Evolutionary conservation across 1,140 invertebrate species (phyloP), one percentile per base, ranked within the genome.

Genomic region (Cheumatopsyche charites): DNA sequence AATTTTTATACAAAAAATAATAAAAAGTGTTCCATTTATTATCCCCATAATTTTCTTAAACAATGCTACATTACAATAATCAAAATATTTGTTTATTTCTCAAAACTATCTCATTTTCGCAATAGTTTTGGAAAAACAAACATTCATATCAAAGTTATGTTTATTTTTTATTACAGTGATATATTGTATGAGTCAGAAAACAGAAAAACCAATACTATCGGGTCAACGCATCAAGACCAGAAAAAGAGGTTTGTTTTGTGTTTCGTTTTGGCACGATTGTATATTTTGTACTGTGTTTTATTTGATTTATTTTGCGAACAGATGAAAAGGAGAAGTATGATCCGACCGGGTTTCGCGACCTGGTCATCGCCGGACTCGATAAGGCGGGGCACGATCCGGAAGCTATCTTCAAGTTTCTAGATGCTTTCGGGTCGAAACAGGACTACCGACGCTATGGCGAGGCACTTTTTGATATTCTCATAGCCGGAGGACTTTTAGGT

Each of bases 321-420:
- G 96, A 98, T 98, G 97, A 98, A 94, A 98, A 95, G 91, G 96
- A 98, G 90, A 98, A 97, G 87, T 97, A 97, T 90, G 96, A 98
- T 88, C 95, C 96, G 84, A 90, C 91, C 83, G 95, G 94, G 83
- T 98, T 98, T 88, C 91, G 97, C 86, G 96, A 98, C 89, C 91
- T 92, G 79, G 91, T 98, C 84, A 90, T 98, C 80, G 88, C 90
- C 86, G 96, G 96, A 80, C 90, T 98, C 80, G 91, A 94, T 86
- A 95, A 96, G 87, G 91, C 93, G 85, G 92, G 90, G 82, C 90
- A 91, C 82, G 94, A 96, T 88, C 86, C 96, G 87, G 94, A 97
- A 79, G 91, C 92, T 80, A 92, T 97, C 76, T 95, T 90, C 82
- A 97, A 97, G 84, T 98, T 90, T 88, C 87, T 98, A 85, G 96